phyloP scores from a whole-genome alignment of 2,113 vertebrate genomes.

The Apodemus speciosus region DNA sequence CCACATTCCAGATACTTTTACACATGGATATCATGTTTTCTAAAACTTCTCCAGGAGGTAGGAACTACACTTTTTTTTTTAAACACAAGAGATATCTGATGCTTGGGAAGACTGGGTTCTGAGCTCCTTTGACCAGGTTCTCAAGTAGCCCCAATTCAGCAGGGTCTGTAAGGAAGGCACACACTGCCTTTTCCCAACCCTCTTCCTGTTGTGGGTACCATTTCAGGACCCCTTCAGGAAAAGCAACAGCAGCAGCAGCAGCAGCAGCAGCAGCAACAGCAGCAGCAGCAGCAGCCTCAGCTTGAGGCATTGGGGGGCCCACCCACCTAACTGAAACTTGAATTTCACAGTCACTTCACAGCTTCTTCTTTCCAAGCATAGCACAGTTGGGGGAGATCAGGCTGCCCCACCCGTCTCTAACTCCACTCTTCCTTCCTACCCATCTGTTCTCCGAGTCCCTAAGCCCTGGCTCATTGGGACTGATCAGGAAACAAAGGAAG shows the following conservation, averaged over 20 bases:
- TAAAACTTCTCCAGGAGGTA: neutral
- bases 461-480: neutral
- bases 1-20: neutral
- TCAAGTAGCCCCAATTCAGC: neutral
- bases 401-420: neutral
- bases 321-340: neutral
- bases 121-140: neutral
- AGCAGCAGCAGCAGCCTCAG: neutral
- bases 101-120: neutral
- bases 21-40: neutral
- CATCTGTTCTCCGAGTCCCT: rapidly evolving
- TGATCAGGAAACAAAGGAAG: no score
- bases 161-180: neutral
- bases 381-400: neutral
- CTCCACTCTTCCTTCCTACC: neutral
- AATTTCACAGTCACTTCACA: neutral
- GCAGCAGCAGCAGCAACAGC: neutral
- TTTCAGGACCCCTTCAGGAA: neutral
- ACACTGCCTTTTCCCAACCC: neutral
- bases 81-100: neutral
- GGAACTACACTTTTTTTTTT: neutral
- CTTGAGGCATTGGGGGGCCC: neutral
- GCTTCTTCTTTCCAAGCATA: neutral
- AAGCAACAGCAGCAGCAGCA: neutral
- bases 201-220: neutral